These are phyloP conservation scores for Oryzias sinensis DNA, from an alignment of 2,797 vertebrate species.

Conservation along the genomic window DNA sequence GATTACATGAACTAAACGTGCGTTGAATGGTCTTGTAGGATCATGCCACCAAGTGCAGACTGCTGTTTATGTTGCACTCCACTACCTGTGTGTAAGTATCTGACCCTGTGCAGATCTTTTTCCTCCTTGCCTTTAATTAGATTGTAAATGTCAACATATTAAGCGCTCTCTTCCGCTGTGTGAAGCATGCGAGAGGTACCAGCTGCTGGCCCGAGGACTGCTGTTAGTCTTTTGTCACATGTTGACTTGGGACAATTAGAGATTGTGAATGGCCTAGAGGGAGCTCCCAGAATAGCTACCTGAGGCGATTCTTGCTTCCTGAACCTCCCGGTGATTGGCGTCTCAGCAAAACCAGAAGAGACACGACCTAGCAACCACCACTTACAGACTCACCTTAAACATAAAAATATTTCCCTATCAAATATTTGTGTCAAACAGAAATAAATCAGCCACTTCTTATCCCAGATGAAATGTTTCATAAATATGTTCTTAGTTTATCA, in stretches of 20 bases:
- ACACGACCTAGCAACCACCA: slow-evolving; percentile 59
- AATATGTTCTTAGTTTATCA: too few species aligned
- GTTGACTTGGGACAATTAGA: slow-evolving; percentile 61
- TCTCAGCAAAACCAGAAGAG: slow-evolving; percentile 42
- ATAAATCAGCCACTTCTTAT: too few species aligned
- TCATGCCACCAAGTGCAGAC: background rate
- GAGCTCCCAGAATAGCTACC: slow-evolving; percentile 43
- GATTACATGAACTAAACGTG: slow-evolving; percentile 40
- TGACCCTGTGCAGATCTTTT: slow-evolving; percentile 52
- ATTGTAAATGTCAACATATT: slow-evolving; percentile 74
- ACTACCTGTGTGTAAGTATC: slow-evolving; percentile 41
- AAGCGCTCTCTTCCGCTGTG: slow-evolving; percentile 33
- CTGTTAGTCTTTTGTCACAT: slow-evolving; percentile 52
- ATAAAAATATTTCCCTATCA: slow-evolving; percentile 14
- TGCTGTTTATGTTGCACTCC: slow-evolving; percentile 21
- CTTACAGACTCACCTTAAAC: slow-evolving; percentile 56
- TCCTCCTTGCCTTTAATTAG: slow-evolving; percentile 70
- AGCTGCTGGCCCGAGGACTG: slow-evolving; percentile 23
- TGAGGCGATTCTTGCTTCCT: slow-evolving; percentile 41
- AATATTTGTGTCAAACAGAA: too few species aligned
- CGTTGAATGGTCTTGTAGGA: slow-evolving; percentile 2
- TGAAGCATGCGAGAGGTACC: slow-evolving; percentile 19
- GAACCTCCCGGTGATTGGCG: slow-evolving; percentile 38
- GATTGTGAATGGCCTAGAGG: slow-evolving; percentile 45
- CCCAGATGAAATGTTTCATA: too few species aligned